Evolutionary conservation across 2,888 invertebrate genomes (phyloP).

Genomic region (Mesochorus sp.): DNA sequence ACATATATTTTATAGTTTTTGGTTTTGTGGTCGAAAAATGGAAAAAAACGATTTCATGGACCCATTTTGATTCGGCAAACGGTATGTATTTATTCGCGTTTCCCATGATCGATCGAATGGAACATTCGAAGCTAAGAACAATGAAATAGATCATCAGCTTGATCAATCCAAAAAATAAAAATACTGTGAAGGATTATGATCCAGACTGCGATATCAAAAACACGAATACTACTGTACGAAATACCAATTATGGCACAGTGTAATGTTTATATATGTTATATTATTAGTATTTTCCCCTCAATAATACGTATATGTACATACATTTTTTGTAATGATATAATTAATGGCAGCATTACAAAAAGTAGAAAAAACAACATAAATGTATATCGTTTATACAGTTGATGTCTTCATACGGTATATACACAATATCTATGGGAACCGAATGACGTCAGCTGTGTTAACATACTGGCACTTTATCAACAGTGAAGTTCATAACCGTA

Average conservation of each 20-base stretch:
- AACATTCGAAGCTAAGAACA: neutral
- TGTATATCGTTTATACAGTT: constrained; percentile 37
- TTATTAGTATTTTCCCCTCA: neutral
- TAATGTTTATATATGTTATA: neutral
- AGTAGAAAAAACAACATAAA: neutral
- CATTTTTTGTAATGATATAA: neutral
- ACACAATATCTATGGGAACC: constrained; percentile 43
- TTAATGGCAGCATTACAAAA: neutral
- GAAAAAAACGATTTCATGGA: neutral
- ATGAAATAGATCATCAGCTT: constrained; percentile 2
- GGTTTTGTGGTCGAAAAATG: neutral
- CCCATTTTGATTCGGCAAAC: neutral
- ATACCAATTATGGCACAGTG: constrained; percentile 47
- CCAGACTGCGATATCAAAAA: constrained; percentile 11
- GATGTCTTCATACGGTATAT: constrained; percentile 51
- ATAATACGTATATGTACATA: neutral
- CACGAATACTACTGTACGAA: constrained; percentile 50
- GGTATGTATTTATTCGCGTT: constrained; percentile 25
- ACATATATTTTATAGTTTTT: neutral
- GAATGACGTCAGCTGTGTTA: constrained; percentile 46
- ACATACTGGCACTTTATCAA: neutral
- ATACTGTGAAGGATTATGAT: constrained; percentile 27
- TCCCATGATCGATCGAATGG: neutral
- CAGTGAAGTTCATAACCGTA: neutral
- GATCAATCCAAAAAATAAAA: constrained; percentile 30